Conservation (phyloP, 23 tunicate species). For the Diplosoma virens region DNA sequence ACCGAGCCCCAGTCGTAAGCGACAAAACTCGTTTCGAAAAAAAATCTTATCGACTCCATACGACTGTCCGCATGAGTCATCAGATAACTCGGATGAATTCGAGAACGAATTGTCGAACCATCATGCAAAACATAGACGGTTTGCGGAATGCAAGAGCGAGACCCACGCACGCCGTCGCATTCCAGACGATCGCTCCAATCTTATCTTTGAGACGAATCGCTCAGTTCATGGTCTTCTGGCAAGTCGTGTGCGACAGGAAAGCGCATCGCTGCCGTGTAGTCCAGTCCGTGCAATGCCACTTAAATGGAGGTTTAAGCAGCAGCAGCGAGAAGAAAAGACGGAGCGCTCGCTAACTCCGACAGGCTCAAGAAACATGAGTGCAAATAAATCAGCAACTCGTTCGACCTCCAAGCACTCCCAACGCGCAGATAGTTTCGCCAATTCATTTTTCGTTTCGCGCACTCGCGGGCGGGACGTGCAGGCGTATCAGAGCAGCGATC, state of each 20-base stretch:
- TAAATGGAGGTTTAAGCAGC: conserved; percentile 66
- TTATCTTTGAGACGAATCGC: neutral
- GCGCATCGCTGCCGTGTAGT: conserved; percentile 68
- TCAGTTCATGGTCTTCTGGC: neutral
- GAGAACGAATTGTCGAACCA: neutral
- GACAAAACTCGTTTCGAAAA: conserved; percentile 11
- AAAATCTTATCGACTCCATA: neutral
- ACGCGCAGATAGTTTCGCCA: neutral
- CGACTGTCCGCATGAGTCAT: conserved; percentile 8
- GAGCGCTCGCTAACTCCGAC: neutral
- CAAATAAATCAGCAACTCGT: neutral
- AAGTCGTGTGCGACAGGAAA: neutral
- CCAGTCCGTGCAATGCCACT: conserved; percentile 80
- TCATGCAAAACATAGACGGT: conserved; percentile 45
- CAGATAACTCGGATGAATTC: conserved; percentile 11
- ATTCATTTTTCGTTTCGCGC: neutral
- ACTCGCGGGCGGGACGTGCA: conserved; percentile 24
- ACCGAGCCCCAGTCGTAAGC: conserved; percentile 47
- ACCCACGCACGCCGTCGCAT: neutral
- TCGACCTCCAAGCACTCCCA: neutral
- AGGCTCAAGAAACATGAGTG: neutral
- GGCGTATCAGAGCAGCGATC: conserved; percentile 67
- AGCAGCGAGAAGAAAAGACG: conserved; percentile 25
- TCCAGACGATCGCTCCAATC: neutral
- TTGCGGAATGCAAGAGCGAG: conserved; percentile 33